Percentiles rank a stretch among this genome's conserved stretches.
phyloP scores from a whole-genome alignment of 2,797 vertebrate genomes.

The Channa striata region DNA sequence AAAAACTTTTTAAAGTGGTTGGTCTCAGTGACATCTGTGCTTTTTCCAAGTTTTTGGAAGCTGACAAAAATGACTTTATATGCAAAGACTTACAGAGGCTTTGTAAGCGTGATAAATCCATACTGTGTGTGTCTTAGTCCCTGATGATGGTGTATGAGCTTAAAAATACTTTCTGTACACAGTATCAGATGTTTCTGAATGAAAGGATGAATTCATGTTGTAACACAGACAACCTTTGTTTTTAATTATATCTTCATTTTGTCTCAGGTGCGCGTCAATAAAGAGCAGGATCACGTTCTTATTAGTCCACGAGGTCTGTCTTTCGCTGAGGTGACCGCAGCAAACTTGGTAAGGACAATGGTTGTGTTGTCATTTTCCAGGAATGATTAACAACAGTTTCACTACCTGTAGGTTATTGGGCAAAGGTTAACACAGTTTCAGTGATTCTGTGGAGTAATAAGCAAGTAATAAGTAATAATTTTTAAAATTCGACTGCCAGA shows the following conservation, averaged over 20 bases:
- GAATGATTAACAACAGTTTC: not conserved
- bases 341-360: constrained; percentile 90
- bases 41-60: constrained; percentile 14
- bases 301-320: constrained; percentile 94
- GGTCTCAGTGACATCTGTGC: not conserved
- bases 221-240: not conserved
- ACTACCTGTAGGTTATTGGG: not conserved
- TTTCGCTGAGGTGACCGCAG: constrained; percentile 94
- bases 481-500: not conserved
- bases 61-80: constrained; percentile 17
- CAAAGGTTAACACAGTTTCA: not conserved
- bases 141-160: not conserved
- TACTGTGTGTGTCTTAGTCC: not conserved
- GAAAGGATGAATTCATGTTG: not conserved
- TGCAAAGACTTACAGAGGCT: not conserved
- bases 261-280: constrained; percentile 92
- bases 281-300: constrained; percentile 96
- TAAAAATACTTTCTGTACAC: not conserved
- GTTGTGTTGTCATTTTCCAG: constrained; percentile 4
- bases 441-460: not conserved
- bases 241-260: constrained; percentile 9
- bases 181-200: not conserved
- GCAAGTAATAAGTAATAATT: too few species aligned
- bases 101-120: not conserved
- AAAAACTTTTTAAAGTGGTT: constrained; percentile 25